Percentiles rank a stretch among this genome's conserved stretches.
Evolutionary conservation across 2,888 invertebrate species (phyloP).

Genomic region (Rapana venosa): DNA sequence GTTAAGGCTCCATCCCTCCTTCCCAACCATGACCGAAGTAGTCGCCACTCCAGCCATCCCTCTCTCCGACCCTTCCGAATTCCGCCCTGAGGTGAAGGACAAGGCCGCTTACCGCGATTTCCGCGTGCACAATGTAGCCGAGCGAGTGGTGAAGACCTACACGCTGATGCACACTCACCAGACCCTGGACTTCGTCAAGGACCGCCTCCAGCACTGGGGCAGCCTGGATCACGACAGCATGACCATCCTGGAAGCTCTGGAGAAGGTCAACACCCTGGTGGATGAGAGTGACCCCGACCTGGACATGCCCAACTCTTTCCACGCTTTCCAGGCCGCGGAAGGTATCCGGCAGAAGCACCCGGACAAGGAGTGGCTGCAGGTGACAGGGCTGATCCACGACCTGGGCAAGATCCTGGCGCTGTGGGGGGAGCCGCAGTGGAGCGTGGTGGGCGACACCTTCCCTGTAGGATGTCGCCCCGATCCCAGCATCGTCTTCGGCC

Average conservation of each 20-base stretch:
- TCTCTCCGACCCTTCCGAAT: conserved; percentile 72
- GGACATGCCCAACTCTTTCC: conserved; percentile 94
- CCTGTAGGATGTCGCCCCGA: conserved; percentile 94
- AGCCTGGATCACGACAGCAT: conserved; percentile 90
- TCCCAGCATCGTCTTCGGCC: conserved; percentile 90
- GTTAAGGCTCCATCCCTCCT: background rate
- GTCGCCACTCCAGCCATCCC: conserved; percentile 16
- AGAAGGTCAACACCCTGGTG: conserved; percentile 89
- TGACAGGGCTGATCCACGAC: conserved; percentile 95
- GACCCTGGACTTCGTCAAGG: conserved; percentile 68
- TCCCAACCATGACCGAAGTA: conserved; percentile 4
- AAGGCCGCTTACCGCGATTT: conserved; percentile 88
- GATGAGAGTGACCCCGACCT: conserved; percentile 98
- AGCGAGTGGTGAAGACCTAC: conserved; percentile 90
- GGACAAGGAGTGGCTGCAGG: conserved; percentile 87
- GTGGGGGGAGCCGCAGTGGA: conserved; percentile 83
- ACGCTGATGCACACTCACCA: conserved; percentile 91
- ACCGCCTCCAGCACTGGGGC: conserved; percentile 85
- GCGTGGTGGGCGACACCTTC: conserved; percentile 97
- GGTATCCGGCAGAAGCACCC: conserved; percentile 90
- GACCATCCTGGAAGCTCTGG: conserved; percentile 90
- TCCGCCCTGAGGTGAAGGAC: conserved; percentile 71
- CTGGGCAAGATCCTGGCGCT: conserved; percentile 85
- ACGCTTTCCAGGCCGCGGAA: conserved; percentile 98
- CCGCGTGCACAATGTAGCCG: conserved; percentile 82